These are phyloP conservation scores for Apodemus sylvaticus DNA, from an alignment of 2,113 vertebrate species.

Conservation along the genomic window DNA sequence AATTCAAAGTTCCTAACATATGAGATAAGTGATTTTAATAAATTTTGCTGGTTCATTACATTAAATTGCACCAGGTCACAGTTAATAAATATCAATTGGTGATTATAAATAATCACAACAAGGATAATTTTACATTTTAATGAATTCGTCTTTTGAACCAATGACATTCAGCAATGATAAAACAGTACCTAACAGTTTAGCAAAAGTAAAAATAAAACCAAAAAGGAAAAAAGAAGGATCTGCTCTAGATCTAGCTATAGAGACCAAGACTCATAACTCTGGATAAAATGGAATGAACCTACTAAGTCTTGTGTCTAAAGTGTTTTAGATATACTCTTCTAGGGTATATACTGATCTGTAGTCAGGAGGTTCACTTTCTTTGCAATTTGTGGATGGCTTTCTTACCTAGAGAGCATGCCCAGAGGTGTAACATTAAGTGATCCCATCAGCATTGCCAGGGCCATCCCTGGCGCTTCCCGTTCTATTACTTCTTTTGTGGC, in stretches of 20 bases:
- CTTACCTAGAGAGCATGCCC: conserved; percentile 99
- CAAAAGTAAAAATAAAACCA: background rate
- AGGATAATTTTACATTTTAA: conserved; percentile 9
- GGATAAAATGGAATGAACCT: background rate
- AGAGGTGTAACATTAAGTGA: conserved; percentile 98
- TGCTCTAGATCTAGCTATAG: background rate
- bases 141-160: background rate
- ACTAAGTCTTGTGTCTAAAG: background rate
- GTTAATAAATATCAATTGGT: conserved; percentile 36
- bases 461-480: conserved; percentile 98
- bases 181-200: conserved; percentile 32
- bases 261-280: conserved; percentile 32
- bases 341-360: conserved; percentile 12
- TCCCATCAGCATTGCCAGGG: conserved; percentile 99
- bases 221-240: background rate
- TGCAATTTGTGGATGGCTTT: conserved; percentile 65
- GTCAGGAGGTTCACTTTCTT: conserved; percentile 69
- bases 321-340: background rate
- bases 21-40: conserved; percentile 18
- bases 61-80: conserved; percentile 51
- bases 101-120: conserved; percentile 18
- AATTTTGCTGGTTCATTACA: conserved; percentile 8
- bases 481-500: conserved; percentile 99
- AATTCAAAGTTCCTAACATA: conserved; percentile 9
- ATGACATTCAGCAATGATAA: conserved; percentile 4